Conservation (phyloP, 2,113 vertebrate genomes). For the Urocitellus parryii region DNA sequence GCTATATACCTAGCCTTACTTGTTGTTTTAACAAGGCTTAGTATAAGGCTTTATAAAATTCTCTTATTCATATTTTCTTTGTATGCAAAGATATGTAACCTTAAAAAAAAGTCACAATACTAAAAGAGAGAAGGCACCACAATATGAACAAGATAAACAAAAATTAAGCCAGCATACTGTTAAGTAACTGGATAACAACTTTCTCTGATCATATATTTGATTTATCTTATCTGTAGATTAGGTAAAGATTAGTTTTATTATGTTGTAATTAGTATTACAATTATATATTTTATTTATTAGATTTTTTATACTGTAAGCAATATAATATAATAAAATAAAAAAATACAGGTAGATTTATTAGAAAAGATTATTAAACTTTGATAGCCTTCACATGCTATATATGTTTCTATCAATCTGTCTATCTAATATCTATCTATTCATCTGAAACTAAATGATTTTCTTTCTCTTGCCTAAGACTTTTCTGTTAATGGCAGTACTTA, state of each 20-base stretch:
- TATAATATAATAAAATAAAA: not conserved
- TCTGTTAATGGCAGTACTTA: slow-evolving; percentile 58
- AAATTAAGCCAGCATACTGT: not conserved
- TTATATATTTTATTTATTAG: not conserved
- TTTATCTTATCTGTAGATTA: not conserved
- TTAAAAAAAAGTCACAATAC: not conserved
- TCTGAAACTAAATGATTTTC: not conserved
- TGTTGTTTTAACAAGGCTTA: not conserved
- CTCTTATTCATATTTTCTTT: not conserved
- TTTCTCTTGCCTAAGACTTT: slow-evolving; percentile 50
- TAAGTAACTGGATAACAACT: slow-evolving; percentile 43
- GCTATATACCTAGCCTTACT: too few relatives aligned
- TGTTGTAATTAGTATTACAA: too few relatives aligned
- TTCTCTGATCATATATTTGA: not conserved
- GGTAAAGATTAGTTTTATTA: not conserved
- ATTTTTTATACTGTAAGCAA: not conserved
- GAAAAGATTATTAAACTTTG: not conserved
- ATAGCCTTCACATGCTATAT: not conserved
- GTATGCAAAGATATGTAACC: not conserved
- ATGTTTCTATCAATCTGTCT: not conserved
- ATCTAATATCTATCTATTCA: not conserved
- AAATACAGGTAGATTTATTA: not conserved
- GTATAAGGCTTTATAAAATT: not conserved
- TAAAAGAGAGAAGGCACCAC: not conserved
- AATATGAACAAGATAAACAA: not conserved